These are phyloP conservation scores for Motacilla alba DNA, from an alignment of 2,113 vertebrate species.

Conservation along the genomic window DNA sequence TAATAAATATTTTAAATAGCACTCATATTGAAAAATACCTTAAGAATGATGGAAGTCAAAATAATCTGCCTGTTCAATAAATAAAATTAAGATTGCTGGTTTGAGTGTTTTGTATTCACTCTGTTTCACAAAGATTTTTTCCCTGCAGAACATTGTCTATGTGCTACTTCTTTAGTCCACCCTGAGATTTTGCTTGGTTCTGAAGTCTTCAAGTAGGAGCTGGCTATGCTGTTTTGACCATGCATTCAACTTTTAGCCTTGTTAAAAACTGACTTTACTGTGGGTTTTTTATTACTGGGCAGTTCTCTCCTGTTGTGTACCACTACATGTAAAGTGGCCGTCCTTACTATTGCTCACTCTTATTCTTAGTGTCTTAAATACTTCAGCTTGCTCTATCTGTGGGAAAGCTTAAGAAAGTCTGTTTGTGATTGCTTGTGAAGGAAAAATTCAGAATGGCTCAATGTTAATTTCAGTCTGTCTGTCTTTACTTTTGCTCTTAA, in stretches of 20 bases:
- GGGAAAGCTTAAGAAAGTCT: background rate
- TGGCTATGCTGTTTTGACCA: background rate
- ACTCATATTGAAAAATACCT: background rate
- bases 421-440: background rate
- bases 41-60: background rate
- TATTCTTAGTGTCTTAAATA: background rate
- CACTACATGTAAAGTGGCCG: background rate
- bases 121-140: background rate
- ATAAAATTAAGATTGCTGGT: background rate
- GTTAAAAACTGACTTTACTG: background rate
- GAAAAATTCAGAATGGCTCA: background rate
- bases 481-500: background rate
- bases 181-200: background rate
- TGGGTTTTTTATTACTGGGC: background rate
- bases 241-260: background rate
- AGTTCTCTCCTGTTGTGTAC: background rate
- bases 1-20: background rate
- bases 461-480: background rate
- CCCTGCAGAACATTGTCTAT: background rate
- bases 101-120: background rate
- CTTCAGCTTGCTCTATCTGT: background rate
- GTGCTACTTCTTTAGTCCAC: background rate
- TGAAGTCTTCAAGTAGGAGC: background rate
- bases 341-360: background rate
- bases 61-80: background rate